These are phyloP conservation scores for Eunapius fragilis DNA, from an alignment of 37 sponge, comb jelly and placozoan genomes.

Conservation along the genomic window DNA sequence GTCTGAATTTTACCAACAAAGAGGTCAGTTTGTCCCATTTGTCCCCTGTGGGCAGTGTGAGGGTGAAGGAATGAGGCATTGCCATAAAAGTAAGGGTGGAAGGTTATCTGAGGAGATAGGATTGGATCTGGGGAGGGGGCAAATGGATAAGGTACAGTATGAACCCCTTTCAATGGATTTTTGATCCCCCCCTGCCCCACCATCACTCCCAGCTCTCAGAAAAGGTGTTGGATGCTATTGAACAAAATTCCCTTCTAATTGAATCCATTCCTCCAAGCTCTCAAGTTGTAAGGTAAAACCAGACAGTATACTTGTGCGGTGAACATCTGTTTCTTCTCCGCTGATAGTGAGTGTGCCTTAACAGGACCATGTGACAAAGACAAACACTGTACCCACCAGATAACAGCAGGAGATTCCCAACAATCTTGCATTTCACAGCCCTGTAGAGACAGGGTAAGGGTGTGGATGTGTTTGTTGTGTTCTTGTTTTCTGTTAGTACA, in stretches of 20 bases:
- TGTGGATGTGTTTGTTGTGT: background rate
- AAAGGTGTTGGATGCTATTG: slow-evolving; percentile 43
- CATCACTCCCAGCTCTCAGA: slow-evolving; percentile 50
- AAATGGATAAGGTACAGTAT: too few species aligned
- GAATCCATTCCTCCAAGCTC: slow-evolving; percentile 27
- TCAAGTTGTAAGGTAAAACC: background rate
- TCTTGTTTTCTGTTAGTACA: background rate
- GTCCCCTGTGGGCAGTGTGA: too few species aligned
- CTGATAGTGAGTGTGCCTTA: slow-evolving; percentile 38
- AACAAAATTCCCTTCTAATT: slow-evolving; percentile 47
- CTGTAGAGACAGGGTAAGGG: slow-evolving; percentile 68
- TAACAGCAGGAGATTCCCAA: slow-evolving; percentile 22
- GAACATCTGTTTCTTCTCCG: background rate
- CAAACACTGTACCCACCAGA: slow-evolving; percentile 40
- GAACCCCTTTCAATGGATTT: too few species aligned
- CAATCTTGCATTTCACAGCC: slow-evolving; percentile 57
- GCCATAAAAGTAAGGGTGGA: too few species aligned
- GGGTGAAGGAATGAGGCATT: background rate
- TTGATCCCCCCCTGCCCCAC: too few species aligned
- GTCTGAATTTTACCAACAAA: slow-evolving; percentile 54
- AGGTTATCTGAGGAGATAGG: too few species aligned
- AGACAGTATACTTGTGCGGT: background rate
- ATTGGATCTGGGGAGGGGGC: too few species aligned
- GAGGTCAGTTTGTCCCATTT: slow-evolving; percentile 20
- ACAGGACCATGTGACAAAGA: slow-evolving; percentile 10